Base-by-base conservation (phyloP, 2,113 vertebrate genomes). In the Menidia beryllina region DNA sequence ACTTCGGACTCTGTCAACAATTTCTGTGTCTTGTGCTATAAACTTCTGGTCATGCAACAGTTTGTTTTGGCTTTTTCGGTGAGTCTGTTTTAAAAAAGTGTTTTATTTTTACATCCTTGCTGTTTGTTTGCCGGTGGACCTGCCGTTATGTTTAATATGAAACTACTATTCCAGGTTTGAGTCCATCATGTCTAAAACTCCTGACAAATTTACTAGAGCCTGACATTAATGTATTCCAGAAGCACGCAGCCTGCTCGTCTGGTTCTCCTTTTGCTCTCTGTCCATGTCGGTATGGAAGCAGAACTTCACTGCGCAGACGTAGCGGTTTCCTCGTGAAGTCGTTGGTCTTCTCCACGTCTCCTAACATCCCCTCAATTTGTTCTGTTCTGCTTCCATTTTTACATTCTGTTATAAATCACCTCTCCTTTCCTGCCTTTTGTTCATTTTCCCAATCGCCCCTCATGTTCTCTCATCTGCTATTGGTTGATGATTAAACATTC, bases 221-320 rank as follows among this genome's bases (percentile, higher is more conserved):
- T 21, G 19, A 26, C 69, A 62, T 86, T 63, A 63, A 88, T 88
- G 79, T 64, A 85, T 85, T 86, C 85, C 69, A 85, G 79, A 58
- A 54, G 72, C 52, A 69, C 77, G 88, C 75, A 77, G 61, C 79
- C 69, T 81, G 77, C 85, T 84, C 86, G 81, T 77, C 73, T 84
- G 72, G 66, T 70, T 72, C 60, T 6, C 34, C n/a, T 49, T 75
- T 47, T 41, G n/a, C 62, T 70, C 69, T 71, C 67, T 47, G 54
- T 85, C 73, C 70, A 19, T 2, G 75, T 82, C 71, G 48, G 82
- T 74, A 75, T 51, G 51, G 43, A 72, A 20, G 51, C 15, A 19
- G 75, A 79, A 78, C 78, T 81, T 82, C 80, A 5, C 45, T 27
- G 30, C 49, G 41, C 27, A 8, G 30, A 34, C 53, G 14, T 72